A percentile compares a stretch with the other conserved stretches of the same genome.
Conservation (phyloP, 2,113 vertebrate species). For the Felis chaus region DNA sequence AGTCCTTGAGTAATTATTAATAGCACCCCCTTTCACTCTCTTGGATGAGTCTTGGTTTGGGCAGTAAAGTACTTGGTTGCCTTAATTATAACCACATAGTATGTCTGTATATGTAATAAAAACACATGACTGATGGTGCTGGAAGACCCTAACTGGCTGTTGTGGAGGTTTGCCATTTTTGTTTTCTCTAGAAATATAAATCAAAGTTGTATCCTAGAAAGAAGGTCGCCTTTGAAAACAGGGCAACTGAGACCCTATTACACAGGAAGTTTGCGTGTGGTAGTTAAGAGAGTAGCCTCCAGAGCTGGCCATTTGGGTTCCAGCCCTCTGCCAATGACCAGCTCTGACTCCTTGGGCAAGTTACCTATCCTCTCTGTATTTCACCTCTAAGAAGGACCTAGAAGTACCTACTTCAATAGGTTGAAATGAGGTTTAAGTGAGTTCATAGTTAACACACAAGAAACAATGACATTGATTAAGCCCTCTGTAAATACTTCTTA, state of each 20-base stretch:
- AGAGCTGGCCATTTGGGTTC: neutral
- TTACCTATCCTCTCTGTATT: neutral
- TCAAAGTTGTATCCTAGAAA: neutral
- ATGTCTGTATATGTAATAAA: neutral
- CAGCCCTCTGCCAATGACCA: neutral
- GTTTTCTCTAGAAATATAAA: neutral
- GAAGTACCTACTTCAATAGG: neutral
- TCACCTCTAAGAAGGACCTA: neutral
- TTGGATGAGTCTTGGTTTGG: neutral
- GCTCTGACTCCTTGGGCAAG: neutral
- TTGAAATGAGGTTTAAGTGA: neutral
- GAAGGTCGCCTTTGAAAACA: neutral
- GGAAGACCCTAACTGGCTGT: neutral
- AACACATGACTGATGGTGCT: neutral
- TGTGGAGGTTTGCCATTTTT: neutral
- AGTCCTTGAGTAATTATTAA: neutral
- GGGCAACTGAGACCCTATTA: neutral
- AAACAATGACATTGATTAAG: neutral
- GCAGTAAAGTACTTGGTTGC: neutral
- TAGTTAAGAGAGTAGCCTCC: neutral
- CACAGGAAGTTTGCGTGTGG: neutral
- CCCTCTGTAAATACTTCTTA: constrained; percentile 18
- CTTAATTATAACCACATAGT: neutral
- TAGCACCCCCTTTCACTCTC: neutral
- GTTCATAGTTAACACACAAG: constrained; percentile 5